Evolutionary conservation across 2,113 vertebrate genomes (phyloP), one percentile per base, ranked within the genome.

Genomic region (Caretta caretta): DNA sequence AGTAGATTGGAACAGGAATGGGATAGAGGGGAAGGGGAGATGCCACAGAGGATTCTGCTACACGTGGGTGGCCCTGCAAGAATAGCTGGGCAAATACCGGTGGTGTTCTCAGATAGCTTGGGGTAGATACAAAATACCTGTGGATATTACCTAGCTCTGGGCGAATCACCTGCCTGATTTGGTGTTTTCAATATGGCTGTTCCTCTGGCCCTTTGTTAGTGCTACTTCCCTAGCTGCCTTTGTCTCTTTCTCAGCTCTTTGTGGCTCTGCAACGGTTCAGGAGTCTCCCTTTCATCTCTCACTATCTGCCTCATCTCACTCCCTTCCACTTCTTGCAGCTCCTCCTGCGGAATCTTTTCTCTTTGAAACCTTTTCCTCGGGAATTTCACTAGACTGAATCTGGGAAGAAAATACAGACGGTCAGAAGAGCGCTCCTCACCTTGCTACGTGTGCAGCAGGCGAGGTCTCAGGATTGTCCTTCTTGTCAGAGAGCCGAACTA

Each of bases 61-160:
- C 24, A 8, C 2, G 4, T 48, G 75, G 42, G 25, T 46, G 42
- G 80, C 0, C 0, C 53, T 75, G 12, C 24, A n/a, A 2, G 42
- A 89, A 54, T 2, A 2, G 4, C 0, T 0, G 49, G 3, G 46
- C 56, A 25, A 46, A 38, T 5, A 75, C 38, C n/a, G 29, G 49
- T 51, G 46, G 5, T 85, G 3, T 50, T 80, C 83, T 78, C 59
- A 29, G 35, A 14, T 4, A 2, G 2, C 35, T 84, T 59, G 83
- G 1, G 17, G 65, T 11, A 56, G 80, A 22, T 14, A n/a, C 46
- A 29, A 27, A 25, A 19, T 35, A 27, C n/a, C 25, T 17, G 25
- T 5, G 13, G 65, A 57, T 8, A 13, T 57, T n/a, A 12, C 2
- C 7, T 12, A 48, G 3, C 25, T 10, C 2, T 49, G 38, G 42